These are phyloP conservation scores for Lucifuga dentata DNA, from an alignment of 2,113 vertebrate species.

Conservation along the genomic window DNA sequence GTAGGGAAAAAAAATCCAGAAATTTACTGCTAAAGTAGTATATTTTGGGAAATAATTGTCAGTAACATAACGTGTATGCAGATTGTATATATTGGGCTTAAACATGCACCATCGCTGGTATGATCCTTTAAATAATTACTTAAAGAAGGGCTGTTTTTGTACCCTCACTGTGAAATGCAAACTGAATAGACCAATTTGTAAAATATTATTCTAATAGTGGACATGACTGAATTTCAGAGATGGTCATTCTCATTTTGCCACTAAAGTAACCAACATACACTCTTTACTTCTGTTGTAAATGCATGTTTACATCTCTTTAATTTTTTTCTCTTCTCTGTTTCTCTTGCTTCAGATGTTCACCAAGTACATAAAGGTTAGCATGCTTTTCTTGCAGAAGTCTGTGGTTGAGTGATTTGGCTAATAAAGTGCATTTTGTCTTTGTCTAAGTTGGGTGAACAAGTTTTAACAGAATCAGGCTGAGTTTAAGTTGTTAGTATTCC, in stretches of 20 bases:
- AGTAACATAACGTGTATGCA: too few species aligned
- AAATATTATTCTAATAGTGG: background rate
- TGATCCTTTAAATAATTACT: too few species aligned
- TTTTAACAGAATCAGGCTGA: conserved; percentile 11
- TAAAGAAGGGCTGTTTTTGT: too few species aligned
- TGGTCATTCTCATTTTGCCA: background rate
- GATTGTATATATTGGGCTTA: too few species aligned
- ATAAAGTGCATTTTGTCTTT: conserved; percentile 56
- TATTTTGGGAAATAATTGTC: too few species aligned
- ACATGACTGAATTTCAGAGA: background rate
- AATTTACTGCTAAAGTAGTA: too few species aligned
- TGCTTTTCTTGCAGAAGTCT: conserved; percentile 83
- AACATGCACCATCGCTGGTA: too few species aligned
- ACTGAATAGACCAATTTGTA: background rate
- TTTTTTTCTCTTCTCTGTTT: conserved; percentile 75
- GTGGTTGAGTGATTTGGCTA: conserved; percentile 50
- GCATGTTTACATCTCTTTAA: conserved; percentile 57
- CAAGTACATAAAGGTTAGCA: conserved; percentile 99
- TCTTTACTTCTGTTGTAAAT: conserved; percentile 42
- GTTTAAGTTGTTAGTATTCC: conserved; percentile 13
- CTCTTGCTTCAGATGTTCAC: conserved; percentile 99
- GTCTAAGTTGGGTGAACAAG: conserved; percentile 15
- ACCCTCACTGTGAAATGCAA: conserved; percentile 12
- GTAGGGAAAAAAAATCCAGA: too few species aligned
- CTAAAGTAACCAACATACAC: background rate